These are phyloP conservation scores for Montipora cactus DNA, from an alignment of 64 coral and sea anemone genomes.

Conservation along the genomic window DNA sequence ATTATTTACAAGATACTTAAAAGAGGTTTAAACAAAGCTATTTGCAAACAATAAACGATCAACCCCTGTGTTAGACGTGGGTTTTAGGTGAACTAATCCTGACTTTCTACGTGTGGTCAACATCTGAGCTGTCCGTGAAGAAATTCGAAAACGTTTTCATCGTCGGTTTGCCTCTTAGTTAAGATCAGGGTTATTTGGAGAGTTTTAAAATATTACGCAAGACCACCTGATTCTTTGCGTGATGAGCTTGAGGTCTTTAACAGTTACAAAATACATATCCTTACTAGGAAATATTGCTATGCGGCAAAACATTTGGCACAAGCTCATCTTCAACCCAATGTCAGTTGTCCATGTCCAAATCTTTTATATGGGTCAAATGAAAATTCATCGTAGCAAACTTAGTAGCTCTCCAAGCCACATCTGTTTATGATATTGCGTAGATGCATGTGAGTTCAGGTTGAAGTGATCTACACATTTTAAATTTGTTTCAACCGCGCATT, in stretches of 20 bases:
- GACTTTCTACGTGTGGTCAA: conserved; percentile 12
- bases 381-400: not conserved
- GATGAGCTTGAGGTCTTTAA: not conserved
- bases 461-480: conserved; percentile 26
- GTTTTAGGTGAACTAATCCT: not conserved
- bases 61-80: not conserved
- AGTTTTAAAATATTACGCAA: not conserved
- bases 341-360: not conserved
- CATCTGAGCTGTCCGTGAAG: not conserved
- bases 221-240: not conserved
- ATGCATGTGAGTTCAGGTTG: conserved; percentile 5
- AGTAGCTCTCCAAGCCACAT: not conserved
- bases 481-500: conserved; percentile 19
- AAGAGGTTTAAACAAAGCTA: conserved; percentile 70
- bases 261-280: not conserved
- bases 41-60: conserved; percentile 72
- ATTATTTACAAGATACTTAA: conserved; percentile 78
- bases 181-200: not conserved
- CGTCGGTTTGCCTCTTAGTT: not conserved
- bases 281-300: not conserved
- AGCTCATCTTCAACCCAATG: not conserved
- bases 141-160: not conserved
- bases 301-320: not conserved
- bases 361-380: not conserved
- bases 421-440: not conserved